Base-by-base conservation (phyloP, 2,113 vertebrate genomes). In the Motacilla tschutschensis region DNA sequence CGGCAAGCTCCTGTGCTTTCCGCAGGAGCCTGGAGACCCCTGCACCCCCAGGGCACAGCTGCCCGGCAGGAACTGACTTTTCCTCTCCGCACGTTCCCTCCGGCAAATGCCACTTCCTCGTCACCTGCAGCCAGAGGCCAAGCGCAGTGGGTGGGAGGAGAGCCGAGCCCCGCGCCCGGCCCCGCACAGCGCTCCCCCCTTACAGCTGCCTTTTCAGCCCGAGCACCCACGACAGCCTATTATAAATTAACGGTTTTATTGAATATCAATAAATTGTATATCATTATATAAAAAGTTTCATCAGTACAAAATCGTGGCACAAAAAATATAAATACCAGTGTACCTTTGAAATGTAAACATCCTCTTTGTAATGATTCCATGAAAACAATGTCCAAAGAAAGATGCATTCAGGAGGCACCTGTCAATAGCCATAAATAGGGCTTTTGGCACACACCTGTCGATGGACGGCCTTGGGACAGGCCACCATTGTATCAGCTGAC, bases 331-430 rank as follows among this genome's bases (percentile, higher is more conserved):
- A 97, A 98, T 98, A 98, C 97, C 97, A 98, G 97, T 98, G 97
- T 98, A 98, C 97, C 97, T 97, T 98, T 96, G 96, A 97, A 98
- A 97, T 97, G 97, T 98, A 98, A 98, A 98, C 97, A 97, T 98
- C 95, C 93, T 97, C 94, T 93, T 96, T 94, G 95, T 90, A 93
- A 88, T 94, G 95, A 77, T 95, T 95, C 91, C 92, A 38, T 94
- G 94, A 90, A 93, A 95, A 96, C 94, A 94, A 95, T 95, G 95
- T 95, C 95, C 94, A 95, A 95, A 95, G 95, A 94, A 96, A 95
- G 93, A 97, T 92, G 94, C 94, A 96, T 97, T 96, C 93, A 89
- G 77, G 94, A 95, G 91, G 96, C 96, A 97, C 96, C 97, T 97
- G 97, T 97, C 69, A 89, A 96, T 94, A 92, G 77, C 96, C 94